phyloP scores from a whole-genome alignment of 2,113 vertebrate species.

The Myrmophylax atrothorax region DNA sequence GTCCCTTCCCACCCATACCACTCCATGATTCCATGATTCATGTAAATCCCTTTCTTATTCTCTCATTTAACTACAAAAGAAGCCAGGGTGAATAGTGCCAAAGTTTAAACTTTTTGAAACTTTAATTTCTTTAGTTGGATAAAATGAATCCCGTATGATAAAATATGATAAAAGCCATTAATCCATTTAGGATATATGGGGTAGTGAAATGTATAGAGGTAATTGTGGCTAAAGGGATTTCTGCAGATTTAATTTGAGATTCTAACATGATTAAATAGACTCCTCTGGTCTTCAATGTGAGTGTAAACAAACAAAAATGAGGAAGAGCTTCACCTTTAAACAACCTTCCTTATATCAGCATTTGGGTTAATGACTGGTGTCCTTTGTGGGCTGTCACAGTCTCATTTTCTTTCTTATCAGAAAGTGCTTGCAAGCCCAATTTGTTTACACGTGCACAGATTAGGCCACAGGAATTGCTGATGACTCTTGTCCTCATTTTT shows the following conservation, averaged over 20 bases:
- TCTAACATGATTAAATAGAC: not conserved
- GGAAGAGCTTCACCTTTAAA: not conserved
- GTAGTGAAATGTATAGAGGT: not conserved
- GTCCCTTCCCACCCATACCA: not conserved
- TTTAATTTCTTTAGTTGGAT: not conserved
- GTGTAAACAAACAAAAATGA: not conserved
- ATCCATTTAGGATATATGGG: not conserved
- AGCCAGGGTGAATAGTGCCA: not conserved
- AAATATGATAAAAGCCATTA: not conserved
- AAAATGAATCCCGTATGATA: not conserved
- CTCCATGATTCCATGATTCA: too few relatives aligned
- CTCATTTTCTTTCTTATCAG: not conserved
- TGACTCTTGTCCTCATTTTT: not conserved
- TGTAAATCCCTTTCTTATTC: not conserved
- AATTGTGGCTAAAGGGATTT: not conserved
- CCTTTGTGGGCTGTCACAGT: not conserved
- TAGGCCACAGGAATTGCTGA: not conserved
- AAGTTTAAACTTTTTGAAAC: not conserved
- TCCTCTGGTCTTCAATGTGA: not conserved
- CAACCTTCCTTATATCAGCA: not conserved
- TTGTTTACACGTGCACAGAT: not conserved
- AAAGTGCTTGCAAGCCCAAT: not conserved
- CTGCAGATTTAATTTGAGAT: not conserved
- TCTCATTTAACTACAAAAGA: not conserved
- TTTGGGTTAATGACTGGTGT: not conserved